Base-by-base conservation (phyloP, 2,113 vertebrate species). In the Phocoena sinus region DNA sequence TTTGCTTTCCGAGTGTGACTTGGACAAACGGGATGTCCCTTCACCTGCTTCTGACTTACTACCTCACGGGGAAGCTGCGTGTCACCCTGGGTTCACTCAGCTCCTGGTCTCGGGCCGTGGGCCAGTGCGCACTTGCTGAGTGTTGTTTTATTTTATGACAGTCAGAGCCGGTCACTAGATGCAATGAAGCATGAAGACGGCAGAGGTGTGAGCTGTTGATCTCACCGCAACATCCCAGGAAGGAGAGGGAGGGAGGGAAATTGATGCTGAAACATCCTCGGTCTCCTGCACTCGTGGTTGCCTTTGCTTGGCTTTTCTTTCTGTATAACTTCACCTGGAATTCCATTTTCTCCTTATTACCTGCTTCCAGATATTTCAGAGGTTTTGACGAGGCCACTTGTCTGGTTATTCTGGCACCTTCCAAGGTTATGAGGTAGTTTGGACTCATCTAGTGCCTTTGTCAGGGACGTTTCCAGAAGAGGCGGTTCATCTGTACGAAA, bases 331-430 rank as follows among this genome's bases (percentile, higher is more conserved):
- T 92, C 58, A 76, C 89, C 68, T 89, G 77, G 47, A 84, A 58
- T 93, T 91, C 76, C 91, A 8, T 83, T 94, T 97, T 85, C 63
- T 86, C 79, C 71, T 50, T 80, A 33, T 68, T 91, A 82, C 58
- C 70, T 94, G 60, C 23, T 71, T 87, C 41, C 88, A 85, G 63
- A 68, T 83, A 89, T 31, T 93, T 95, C 76, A 87, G 56, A 33
- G 38, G 60, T 89, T 96, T 94, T 60, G 85, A 56, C 5, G n/a
- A 68, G 20, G 33, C 67, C 38, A 88, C 53, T 71, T 63, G 38
- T 60, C 56, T 94, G 90, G 38, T 96, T 92, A 50, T 92, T 94
- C 85, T 96, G 89, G 93, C 71, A 92, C 41, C 82, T 93, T 96
- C 47, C 91, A 85, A 70, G 33, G 67, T 92, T 65, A 90, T 77